phyloP scores from a whole-genome alignment of 53 echinoderm and acorn worm genomes.

The Zoroaster sp. region DNA sequence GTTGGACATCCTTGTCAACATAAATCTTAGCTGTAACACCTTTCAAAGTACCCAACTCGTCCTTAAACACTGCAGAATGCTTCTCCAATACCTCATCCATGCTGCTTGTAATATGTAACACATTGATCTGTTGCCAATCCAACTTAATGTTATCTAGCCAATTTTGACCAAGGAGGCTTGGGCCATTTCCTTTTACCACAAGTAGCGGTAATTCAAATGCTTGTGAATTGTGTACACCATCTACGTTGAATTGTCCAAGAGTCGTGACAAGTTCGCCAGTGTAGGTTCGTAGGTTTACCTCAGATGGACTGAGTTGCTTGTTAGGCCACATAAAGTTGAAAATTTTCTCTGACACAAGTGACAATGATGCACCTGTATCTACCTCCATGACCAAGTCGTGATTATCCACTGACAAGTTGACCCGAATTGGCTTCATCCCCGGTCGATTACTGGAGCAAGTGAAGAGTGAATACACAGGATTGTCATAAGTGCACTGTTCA shows the following conservation, averaged over 20 bases:
- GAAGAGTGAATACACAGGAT: not conserved
- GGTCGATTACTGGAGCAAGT: not conserved
- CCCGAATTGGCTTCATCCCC: not conserved
- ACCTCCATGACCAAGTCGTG: conserved; percentile 10
- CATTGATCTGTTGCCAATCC: conserved; percentile 38
- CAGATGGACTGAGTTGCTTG: not conserved
- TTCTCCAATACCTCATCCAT: not conserved
- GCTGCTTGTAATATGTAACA: not conserved
- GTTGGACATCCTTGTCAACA: conserved; percentile 27
- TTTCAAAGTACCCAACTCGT: conserved; percentile 38
- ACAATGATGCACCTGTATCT: conserved; percentile 57
- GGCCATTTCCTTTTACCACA: conserved; percentile 44
- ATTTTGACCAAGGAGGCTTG: conserved; percentile 48
- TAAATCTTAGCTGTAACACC: conserved; percentile 1
- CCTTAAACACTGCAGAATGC: not conserved
- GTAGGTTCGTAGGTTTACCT: conserved; percentile 42
- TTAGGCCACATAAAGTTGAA: not conserved
- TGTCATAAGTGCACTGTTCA: not conserved
- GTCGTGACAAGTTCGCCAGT: conserved; percentile 11
- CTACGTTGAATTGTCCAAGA: not conserved
- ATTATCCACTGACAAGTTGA: not conserved
- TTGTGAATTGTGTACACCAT: not conserved
- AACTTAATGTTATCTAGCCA: conserved; percentile 49
- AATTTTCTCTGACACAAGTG: conserved; percentile 23
- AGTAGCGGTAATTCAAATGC: conserved; percentile 17